Base-by-base conservation (phyloP, 2,888 invertebrate genomes). In the Tortricodes alternella region DNA sequence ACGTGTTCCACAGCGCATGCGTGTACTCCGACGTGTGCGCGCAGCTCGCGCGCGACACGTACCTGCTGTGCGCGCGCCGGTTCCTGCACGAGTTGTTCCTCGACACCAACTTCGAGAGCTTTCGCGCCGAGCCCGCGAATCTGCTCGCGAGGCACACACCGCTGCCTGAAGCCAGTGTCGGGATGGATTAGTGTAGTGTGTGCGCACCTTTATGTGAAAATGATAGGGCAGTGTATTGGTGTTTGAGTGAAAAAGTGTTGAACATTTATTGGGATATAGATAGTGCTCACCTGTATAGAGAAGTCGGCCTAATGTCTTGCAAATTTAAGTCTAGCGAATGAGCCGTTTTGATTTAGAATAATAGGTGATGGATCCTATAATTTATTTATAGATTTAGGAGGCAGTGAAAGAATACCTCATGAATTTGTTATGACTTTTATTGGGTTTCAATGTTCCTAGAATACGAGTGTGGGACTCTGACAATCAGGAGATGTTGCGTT, bases 31-130 rank as follows among this genome's bases (percentile, higher is more conserved):
- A 99, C 81, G 95, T 98, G 9, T 95, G 96, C 78, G 94, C 93
- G 60, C 91, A 96, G 53, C 89, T 98, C 53, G 94, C 96, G 0
- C 92, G 93, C 50, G 95, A 95, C 78, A 94, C 95, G 37, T 98
- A 97, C 83, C 93, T 97, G 73, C 90, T 98, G 73, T 93, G 93
- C 60, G 95, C 97, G 2, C 92, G 98, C 8, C 93, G 97, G 53
- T 97, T 98, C 82, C 90, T 99, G 23, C 98, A 99, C 80, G 99
- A 99, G 81, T 91, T 99, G 29, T 99, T 99, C 83, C 92, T 97
- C 46, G 98, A 98, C 74, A 92, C 96, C 18, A 91, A 92, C 71
- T 97, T 96, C 76, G 94, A 94, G 44, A 92, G 90, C 62, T 92
- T 94, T 66, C 82, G 86, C 38, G 68, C 70, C 18, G 92, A 92